Percentiles rank a stretch among this genome's conserved stretches.
Conservation (phyloP, 2,113 vertebrate genomes). For the Bostrychus sinensis region DNA sequence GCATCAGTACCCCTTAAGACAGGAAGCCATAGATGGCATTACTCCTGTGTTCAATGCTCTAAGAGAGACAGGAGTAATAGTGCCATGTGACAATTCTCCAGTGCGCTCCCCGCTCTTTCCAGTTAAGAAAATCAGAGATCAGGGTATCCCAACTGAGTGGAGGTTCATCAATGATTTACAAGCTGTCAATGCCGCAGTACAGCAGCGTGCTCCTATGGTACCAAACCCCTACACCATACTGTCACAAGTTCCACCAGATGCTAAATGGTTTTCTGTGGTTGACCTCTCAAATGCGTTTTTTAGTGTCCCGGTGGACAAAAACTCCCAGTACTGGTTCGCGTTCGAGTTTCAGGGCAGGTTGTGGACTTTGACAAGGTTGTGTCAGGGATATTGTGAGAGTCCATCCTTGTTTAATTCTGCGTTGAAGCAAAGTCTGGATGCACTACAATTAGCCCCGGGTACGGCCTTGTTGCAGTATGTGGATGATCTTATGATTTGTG, state of each 20-base stretch:
- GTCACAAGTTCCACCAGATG: background rate
- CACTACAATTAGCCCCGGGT: background rate
- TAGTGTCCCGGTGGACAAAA: no score
- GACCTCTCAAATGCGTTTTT: no score
- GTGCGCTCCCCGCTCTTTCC: no score
- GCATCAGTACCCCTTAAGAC: no score
- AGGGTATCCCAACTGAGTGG: slow-evolving; percentile 5
- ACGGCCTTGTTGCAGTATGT: background rate
- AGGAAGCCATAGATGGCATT: no score
- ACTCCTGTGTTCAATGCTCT: no score
- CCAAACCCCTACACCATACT: slow-evolving; percentile 8
- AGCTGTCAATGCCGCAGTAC: slow-evolving; percentile 1
- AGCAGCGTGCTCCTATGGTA: background rate
- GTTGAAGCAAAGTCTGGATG: background rate
- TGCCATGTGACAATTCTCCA: no score
- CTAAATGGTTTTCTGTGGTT: no score
- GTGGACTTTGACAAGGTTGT: background rate
- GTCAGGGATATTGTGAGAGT: background rate
- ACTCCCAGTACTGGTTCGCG: slow-evolving; percentile 6
- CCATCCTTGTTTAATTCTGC: background rate
- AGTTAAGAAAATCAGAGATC: slow-evolving; percentile 8
- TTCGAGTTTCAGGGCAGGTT: background rate
- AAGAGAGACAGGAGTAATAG: no score
- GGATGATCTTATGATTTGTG: background rate
- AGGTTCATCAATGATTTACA: slow-evolving; percentile 1